Evolutionary conservation across 2,797 vertebrate genomes (phyloP), one percentile per base, ranked within the genome.

Genomic region (Pseudochromis fuscus): DNA sequence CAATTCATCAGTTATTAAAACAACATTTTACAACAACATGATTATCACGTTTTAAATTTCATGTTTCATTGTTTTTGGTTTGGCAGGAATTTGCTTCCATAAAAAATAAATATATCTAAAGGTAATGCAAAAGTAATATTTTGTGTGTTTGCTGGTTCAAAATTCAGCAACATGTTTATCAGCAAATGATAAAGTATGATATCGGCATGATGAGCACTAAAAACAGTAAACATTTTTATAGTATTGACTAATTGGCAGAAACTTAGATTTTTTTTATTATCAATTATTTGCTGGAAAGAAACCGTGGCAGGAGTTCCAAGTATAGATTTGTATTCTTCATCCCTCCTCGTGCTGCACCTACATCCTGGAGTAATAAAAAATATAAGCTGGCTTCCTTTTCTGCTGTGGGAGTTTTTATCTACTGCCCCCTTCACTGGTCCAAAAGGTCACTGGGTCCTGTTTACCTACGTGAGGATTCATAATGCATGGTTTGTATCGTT

Each of bases 391-490:
- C 55, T 50, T 69, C 2, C 13, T 27, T 44, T 57, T 65, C 42
- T 50, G 18, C 72, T 71, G 24, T 68, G 74, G 40, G 69, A 79
- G 35, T 78, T 85, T 81, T 81, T 64, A 48, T 79, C 68, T 56
- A 28, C 77, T 75, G 63, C 58, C 63, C 62, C 62, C 66, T 70
- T 72, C 33, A 49, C 61, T 51, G 72, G 79, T 79, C 78, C 38
- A 45, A 82, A 67, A 85, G 90, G 91, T 93, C 89, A 90, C 4
- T 23, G 60, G 85, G 82, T 91, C 77, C 68, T 86, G 77, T 91
- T 93, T 92, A 91, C 89, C 59, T 85, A 83, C 81, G 87, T 87
- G 87, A 62, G 58, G 63, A 88, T 87, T 79, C 90, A 92, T 90
- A 91, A 90, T 91, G 88, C 81, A 88, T 89, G 78, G 70, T 60